Percentiles rank a stretch among this genome's conserved stretches.
These are phyloP conservation scores for Phthorimaea operculella DNA, from an alignment of 1,140 invertebrate genomes.

Conservation along the genomic window DNA sequence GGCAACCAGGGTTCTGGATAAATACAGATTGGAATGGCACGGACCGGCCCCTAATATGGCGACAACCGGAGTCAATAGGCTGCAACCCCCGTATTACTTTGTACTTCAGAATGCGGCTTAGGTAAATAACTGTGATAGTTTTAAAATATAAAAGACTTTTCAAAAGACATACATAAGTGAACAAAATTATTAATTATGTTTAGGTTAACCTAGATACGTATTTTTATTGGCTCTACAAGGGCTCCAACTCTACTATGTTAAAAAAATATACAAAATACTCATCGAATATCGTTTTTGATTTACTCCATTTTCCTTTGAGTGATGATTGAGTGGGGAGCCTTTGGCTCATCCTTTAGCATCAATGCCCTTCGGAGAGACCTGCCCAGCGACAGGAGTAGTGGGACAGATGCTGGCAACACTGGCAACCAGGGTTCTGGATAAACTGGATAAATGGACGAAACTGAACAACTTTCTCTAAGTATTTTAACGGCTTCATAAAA, in stretches of 20 bases:
- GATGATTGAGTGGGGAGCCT: constrained; percentile 46
- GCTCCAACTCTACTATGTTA: too few relatives aligned
- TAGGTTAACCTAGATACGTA: too few relatives aligned
- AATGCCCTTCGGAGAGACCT: constrained; percentile 43
- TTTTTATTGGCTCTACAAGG: too few relatives aligned
- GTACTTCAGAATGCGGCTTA: constrained; percentile 52
- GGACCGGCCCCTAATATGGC: constrained; percentile 37
- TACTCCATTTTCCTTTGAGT: too few relatives aligned
- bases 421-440: constrained; percentile 35
- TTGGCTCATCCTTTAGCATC: constrained; percentile 44
- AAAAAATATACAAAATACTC: too few relatives aligned
- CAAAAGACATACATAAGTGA: too few relatives aligned
- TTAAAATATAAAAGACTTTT: background rate
- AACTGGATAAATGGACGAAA: too few relatives aligned
- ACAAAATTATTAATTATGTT: too few relatives aligned
- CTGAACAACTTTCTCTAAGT: too few relatives aligned
- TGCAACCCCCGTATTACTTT: constrained; percentile 51
- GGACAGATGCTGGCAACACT: constrained; percentile 34
- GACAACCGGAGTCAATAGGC: constrained; percentile 41
- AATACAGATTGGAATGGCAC: constrained; percentile 57
- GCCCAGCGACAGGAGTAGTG: constrained; percentile 38
- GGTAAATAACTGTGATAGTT: constrained; percentile 17
- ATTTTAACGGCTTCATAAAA: too few relatives aligned
- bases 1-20: constrained; percentile 35
- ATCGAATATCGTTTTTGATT: too few relatives aligned